Evolutionary conservation across 64 coral and sea anemone genomes (phyloP).

Genomic region (Actinia equina): DNA sequence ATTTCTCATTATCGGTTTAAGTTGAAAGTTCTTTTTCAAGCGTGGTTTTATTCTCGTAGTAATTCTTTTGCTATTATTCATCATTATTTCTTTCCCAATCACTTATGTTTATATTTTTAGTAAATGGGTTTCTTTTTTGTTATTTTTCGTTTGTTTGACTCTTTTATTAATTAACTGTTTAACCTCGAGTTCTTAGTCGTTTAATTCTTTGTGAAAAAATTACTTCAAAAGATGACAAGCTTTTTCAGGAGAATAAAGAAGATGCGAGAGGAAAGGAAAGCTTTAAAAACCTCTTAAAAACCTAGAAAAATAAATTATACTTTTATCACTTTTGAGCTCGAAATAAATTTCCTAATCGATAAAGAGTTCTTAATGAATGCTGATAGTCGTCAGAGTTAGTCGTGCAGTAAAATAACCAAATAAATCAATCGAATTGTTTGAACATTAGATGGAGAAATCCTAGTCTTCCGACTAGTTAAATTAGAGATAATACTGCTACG

Average conservation of each 20-base stretch:
- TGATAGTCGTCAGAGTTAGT: neutral
- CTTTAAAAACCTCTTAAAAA: neutral
- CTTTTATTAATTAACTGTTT: slow-evolving; percentile 4
- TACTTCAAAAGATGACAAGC: neutral
- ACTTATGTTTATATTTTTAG: neutral
- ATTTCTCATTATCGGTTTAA: neutral
- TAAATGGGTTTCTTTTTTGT: slow-evolving; percentile 11
- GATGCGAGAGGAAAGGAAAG: neutral
- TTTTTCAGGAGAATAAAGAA: neutral
- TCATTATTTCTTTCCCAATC: neutral
- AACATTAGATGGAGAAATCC: slow-evolving; percentile 11
- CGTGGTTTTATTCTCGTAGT: neutral
- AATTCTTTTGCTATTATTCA: neutral
- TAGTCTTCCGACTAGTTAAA: slow-evolving; percentile 15
- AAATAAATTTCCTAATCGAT: neutral
- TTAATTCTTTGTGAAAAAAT: neutral
- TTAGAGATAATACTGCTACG: neutral
- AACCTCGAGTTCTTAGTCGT: neutral
- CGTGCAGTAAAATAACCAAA: neutral
- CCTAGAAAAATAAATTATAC: neutral
- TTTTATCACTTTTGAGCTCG: neutral
- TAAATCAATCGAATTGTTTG: neutral
- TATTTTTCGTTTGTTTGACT: neutral
- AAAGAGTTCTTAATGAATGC: slow-evolving; percentile 15
- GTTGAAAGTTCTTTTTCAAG: neutral